Evolutionary conservation across 2,113 vertebrate species (phyloP).

Genomic region (Gavia stellata): DNA sequence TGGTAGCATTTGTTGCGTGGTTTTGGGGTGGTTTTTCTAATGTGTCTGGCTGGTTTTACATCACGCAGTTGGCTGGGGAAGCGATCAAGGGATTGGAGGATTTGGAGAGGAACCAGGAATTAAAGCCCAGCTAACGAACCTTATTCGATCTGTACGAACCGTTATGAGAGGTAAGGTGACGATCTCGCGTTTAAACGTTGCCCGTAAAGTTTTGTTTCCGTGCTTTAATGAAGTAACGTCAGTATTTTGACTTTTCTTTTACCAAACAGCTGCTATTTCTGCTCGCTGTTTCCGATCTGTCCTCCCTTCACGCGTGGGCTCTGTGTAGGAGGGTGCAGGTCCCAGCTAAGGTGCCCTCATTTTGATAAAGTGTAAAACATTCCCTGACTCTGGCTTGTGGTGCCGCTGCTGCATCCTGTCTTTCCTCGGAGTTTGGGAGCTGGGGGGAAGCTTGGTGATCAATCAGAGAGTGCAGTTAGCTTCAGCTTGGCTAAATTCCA

Average conservation of each 20-base stretch:
- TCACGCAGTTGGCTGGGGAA: slow-evolving; percentile 89
- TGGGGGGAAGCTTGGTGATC: not conserved
- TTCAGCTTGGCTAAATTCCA: not conserved
- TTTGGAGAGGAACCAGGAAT: slow-evolving; percentile 96
- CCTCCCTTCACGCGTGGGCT: not conserved
- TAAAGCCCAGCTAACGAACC: slow-evolving; percentile 91
- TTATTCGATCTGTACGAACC: slow-evolving; percentile 90
- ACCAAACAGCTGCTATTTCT: not conserved
- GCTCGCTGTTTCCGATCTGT: rapidly evolving
- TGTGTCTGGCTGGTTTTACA: not conserved
- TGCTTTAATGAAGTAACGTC: not conserved
- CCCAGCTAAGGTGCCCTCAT: not conserved
- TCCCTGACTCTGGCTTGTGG: not conserved
- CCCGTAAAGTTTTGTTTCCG: not conserved
- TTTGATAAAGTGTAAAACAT: not conserved
- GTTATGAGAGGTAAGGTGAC: slow-evolving; percentile 89
- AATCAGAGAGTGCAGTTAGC: rapidly evolving
- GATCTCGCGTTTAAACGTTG: too few relatives aligned
- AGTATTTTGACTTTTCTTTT: not conserved
- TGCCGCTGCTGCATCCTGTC: not conserved
- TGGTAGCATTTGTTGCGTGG: not conserved
- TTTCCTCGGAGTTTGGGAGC: not conserved
- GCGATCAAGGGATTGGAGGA: slow-evolving; percentile 90
- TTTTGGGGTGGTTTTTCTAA: not conserved
- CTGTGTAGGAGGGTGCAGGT: not conserved